Conservation (phyloP, 2,888 invertebrate species). For the Ceraclea dissimilis region DNA sequence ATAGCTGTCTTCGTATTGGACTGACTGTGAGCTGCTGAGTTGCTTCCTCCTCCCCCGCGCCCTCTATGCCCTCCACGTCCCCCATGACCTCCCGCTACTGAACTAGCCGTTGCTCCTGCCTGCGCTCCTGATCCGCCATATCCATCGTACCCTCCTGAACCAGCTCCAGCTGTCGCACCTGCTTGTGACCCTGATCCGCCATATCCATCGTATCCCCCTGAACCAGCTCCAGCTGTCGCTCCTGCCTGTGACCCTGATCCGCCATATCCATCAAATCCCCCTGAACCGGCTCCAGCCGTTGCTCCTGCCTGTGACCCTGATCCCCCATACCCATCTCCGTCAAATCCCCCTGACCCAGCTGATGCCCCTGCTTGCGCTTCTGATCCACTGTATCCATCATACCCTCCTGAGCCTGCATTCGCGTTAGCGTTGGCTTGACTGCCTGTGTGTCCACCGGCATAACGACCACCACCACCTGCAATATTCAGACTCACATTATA, state of each 20-base stretch:
- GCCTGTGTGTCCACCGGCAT: constrained; percentile 18
- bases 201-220: constrained; percentile 15
- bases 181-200: constrained; percentile 25
- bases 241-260: constrained; percentile 25
- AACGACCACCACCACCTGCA: no score
- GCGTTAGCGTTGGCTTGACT: constrained; percentile 22
- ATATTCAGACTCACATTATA: no score
- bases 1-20: constrained; percentile 31
- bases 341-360: constrained; percentile 13
- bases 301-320: constrained; percentile 25
- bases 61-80: constrained; percentile 18
- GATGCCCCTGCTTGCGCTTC: constrained; percentile 12
- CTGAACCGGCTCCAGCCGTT: constrained; percentile 12
- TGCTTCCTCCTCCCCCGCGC: constrained; percentile 23
- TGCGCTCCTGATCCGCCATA: constrained; percentile 19
- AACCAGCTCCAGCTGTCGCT: constrained; percentile 15
- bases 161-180: constrained; percentile 15
- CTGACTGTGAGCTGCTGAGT: constrained; percentile 24
- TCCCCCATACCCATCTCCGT: constrained; percentile 17
- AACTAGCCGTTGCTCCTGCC: constrained; percentile 15
- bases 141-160: constrained; percentile 10
- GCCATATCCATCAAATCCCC: constrained; percentile 19
- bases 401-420: constrained; percentile 12
- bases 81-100: constrained; percentile 15
- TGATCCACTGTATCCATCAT: constrained; percentile 18